phyloP scores from a whole-genome alignment of 1,140 invertebrate species.

The Melipona quadrifasciata region DNA sequence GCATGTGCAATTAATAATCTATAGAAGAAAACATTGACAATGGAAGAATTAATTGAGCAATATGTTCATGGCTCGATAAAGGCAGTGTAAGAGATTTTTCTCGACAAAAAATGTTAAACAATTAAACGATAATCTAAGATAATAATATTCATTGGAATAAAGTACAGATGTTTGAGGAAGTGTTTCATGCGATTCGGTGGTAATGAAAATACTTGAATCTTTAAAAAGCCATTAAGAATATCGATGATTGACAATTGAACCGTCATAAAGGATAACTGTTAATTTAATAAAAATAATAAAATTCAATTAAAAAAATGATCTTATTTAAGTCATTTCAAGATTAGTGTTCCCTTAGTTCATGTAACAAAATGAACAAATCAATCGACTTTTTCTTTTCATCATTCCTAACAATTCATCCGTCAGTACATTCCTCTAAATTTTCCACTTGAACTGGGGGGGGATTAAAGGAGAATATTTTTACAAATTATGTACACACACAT shows the following conservation, averaged over 20 bases:
- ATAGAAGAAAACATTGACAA: conserved; percentile 41
- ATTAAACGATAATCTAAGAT: conserved; percentile 7
- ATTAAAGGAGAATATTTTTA: conserved; percentile 28
- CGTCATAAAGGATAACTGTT: not conserved
- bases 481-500: conserved; percentile 40
- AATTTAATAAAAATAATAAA: conserved; percentile 5
- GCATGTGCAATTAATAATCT: conserved; percentile 35
- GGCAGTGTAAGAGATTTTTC: conserved; percentile 63
- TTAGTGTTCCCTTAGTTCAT: not conserved
- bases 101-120: conserved; percentile 31
- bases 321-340: not conserved
- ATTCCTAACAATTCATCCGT: not conserved
- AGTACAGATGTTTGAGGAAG: not conserved
- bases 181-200: not conserved
- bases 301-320: not conserved
- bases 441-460: not conserved
- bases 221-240: not conserved
- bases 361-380: not conserved
- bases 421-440: not conserved
- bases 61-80: conserved; percentile 60
- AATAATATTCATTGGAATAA: conserved; percentile 13
- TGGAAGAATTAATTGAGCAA: conserved; percentile 68
- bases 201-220: conserved; percentile 4
- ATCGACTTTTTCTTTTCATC: not conserved
- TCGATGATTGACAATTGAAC: not conserved